Evolutionary conservation across 2,888 invertebrate genomes (phyloP).

Genomic region (Lycia hirtaria): DNA sequence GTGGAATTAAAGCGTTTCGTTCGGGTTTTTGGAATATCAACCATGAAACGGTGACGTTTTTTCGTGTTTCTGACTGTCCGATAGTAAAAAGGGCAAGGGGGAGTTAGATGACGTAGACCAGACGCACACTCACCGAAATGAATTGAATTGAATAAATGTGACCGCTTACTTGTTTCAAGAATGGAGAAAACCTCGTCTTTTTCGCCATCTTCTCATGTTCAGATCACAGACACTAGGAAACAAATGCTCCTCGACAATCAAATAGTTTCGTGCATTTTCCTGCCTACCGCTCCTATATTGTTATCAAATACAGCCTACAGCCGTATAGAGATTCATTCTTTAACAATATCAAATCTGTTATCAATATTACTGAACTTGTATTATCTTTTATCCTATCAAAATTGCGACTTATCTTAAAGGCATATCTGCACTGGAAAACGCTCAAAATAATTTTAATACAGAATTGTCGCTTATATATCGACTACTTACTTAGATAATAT

Average conservation of each 20-base stretch:
- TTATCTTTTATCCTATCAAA: constrained; percentile 23
- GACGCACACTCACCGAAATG: neutral
- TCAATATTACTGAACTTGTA: constrained; percentile 35
- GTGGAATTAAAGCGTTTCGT: no score
- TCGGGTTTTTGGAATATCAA: no score
- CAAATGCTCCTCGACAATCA: neutral
- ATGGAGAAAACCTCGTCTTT: constrained; percentile 49
- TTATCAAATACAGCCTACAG: constrained; percentile 2
- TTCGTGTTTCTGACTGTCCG: no score
- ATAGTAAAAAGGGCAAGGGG: no score
- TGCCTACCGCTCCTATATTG: constrained; percentile 1
- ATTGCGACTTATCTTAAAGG: constrained; percentile 23
- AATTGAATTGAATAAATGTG: constrained; percentile 4
- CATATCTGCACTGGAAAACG: neutral
- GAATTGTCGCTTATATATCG: neutral
- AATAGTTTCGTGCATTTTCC: neutral
- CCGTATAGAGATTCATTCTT: constrained; percentile 18
- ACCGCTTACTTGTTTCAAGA: constrained; percentile 60
- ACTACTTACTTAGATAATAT: neutral
- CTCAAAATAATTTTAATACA: neutral
- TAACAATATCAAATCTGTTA: constrained; percentile 22
- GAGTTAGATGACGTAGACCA: no score
- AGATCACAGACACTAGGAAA: no score
- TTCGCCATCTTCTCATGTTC: constrained; percentile 45
- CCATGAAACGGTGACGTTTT: no score